Evolutionary conservation across 1,140 invertebrate genomes (phyloP), one percentile per base, ranked within the genome.

Genomic region (Trinorchestia longiramus): DNA sequence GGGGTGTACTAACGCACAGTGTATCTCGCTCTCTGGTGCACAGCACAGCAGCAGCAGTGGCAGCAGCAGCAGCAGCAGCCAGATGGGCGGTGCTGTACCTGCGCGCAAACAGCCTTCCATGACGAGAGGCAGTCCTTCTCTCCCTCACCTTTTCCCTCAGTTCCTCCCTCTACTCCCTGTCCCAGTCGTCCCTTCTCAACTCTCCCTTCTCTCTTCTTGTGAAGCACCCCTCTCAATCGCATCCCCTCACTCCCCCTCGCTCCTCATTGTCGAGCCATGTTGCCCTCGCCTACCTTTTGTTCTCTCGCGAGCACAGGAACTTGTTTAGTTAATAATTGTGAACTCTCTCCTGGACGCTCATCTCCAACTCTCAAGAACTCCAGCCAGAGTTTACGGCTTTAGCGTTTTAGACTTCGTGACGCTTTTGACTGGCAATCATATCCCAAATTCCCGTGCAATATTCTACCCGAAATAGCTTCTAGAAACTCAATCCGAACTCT

Each of bases 321-420:
- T 94, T 94, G 92, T 47, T 94, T 94, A 43, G 92, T 94, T 94
- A 94, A 94, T 94, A 94, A 94, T 94, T 94, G 92, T 94, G 92
- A 43, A n/a, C 92, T 43, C 92, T 94, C 41, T 94, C 92, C 44
- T 40, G 43, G 44, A 23, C 92, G 92, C 92, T 94, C 43, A 44
- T 45, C 92, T 47, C 92, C 43, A 94, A 94, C 41, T 94, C 92
- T 94, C 92, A 94, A 94, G 92, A 94, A 94, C 92, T 94, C 88
- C 23, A 36, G 44, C 8, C 92, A 47, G 92, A 94, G 92, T 94
- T 94, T 94, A 94, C 44, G 44, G 92, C 92, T 45, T 44, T 43
- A 94, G 92, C 92, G 92, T 94, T 94, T 45, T 45, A 94, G 92
- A 94, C 92, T 94, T 94, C 11, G 40, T 94, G 43, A 8, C 92